A percentile compares a stretch with the other conserved stretches of the same genome.
These are phyloP conservation scores for Pardalotus punctatus DNA, from an alignment of 2,113 vertebrate species.

Conservation along the genomic window DNA sequence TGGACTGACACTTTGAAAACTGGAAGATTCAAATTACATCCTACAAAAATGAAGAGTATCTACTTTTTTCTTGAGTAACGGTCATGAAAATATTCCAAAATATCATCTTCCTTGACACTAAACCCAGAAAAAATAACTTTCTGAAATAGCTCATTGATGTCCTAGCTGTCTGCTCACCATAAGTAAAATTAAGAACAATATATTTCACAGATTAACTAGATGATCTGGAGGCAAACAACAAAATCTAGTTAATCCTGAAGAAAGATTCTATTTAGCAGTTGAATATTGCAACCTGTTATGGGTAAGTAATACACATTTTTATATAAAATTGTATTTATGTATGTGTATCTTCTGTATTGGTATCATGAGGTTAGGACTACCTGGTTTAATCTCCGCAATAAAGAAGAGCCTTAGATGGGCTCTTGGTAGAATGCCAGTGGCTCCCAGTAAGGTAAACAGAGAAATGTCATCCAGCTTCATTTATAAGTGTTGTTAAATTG, in stretches of 20 bases:
- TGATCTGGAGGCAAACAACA: neutral
- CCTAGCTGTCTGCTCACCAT: neutral
- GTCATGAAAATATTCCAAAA: neutral
- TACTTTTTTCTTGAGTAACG: neutral
- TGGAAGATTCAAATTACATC: neutral
- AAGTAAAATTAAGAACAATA: neutral
- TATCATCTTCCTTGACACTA: neutral
- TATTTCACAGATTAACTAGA: neutral
- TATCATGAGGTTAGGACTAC: neutral
- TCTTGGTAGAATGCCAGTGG: neutral
- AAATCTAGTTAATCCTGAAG: neutral
- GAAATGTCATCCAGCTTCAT: neutral
- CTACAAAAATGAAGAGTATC: neutral
- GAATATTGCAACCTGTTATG: neutral
- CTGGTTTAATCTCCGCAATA: neutral
- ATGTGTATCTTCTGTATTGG: neutral
- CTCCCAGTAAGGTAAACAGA: neutral
- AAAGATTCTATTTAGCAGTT: neutral
- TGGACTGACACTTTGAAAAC: neutral
- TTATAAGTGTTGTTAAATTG: neutral
- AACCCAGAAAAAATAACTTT: neutral
- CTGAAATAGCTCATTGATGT: neutral
- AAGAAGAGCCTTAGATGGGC: neutral
- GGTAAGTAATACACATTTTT: neutral
- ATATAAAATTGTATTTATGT: neutral